A percentile compares a stretch with the other conserved stretches of the same genome.
Evolutionary conservation across 2,113 vertebrate genomes (phyloP).

Genomic region (Parus major): DNA sequence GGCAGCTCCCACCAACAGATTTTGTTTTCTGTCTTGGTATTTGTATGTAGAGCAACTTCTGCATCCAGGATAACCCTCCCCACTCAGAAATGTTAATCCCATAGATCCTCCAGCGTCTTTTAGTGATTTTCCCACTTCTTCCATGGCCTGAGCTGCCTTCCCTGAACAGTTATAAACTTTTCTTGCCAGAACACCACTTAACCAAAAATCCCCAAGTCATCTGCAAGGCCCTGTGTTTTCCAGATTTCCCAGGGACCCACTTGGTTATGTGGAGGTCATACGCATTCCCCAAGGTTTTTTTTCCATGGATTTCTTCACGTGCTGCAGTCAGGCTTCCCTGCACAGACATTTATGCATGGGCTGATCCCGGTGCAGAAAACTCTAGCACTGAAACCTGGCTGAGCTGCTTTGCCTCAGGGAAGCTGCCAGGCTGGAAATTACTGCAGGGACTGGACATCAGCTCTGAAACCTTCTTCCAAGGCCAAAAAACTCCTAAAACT

Average conservation of each 20-base stretch:
- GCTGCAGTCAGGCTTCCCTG: background rate
- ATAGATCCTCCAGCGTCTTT: background rate
- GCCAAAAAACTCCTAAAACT: background rate
- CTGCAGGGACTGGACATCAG: background rate
- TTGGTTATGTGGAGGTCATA: background rate
- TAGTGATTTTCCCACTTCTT: background rate
- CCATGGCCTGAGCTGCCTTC: background rate
- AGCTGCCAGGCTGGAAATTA: background rate
- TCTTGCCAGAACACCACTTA: slow-evolving; percentile 19
- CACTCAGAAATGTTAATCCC: background rate
- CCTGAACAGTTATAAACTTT: slow-evolving; percentile 33
- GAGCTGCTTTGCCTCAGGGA: background rate
- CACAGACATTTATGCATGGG: background rate
- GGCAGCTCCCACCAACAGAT: background rate
- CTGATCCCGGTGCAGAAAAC: background rate
- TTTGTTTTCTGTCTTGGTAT: background rate
- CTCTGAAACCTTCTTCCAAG: background rate
- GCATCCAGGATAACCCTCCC: background rate
- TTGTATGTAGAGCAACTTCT: background rate
- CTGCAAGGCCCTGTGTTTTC: background rate
- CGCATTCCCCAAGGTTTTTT: background rate
- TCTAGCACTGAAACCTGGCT: background rate
- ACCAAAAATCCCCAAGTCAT: background rate
- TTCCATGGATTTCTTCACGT: background rate
- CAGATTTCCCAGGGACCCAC: background rate